Evolutionary conservation across 2,888 invertebrate species (phyloP).

Genomic region (Crossocerus cetratus): DNA sequence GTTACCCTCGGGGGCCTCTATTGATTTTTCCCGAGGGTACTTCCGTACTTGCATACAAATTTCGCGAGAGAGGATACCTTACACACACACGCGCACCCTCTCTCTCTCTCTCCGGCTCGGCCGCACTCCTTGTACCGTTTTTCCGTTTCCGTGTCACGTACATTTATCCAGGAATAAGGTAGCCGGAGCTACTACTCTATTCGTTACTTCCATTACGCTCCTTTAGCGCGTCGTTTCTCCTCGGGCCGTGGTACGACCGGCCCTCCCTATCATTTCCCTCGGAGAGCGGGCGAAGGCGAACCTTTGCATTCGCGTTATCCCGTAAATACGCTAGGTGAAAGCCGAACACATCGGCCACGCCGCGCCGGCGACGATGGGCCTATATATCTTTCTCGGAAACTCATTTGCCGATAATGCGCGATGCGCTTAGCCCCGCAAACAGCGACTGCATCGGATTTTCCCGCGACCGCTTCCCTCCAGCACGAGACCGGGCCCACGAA

Average conservation of each 20-base stretch:
- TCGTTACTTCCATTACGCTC: too few relatives aligned
- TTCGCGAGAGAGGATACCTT: not conserved
- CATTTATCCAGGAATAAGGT: not conserved
- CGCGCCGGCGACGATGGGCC: not conserved
- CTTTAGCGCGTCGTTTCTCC: not conserved
- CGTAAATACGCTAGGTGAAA: not conserved
- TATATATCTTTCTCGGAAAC: not conserved
- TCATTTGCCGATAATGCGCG: constrained; percentile 2
- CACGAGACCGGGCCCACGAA: not conserved
- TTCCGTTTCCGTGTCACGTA: not conserved
- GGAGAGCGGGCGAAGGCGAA: not conserved
- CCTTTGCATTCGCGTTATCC: not conserved
- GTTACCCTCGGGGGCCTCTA: constrained; percentile 17
- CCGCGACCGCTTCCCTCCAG: not conserved
- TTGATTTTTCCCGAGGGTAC: constrained; percentile 25
- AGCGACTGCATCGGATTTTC: not conserved
- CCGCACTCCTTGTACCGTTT: constrained; percentile 2
- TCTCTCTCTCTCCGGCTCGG: too few relatives aligned
- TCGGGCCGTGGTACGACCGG: not conserved
- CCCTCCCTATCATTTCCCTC: not conserved
- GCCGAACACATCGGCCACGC: not conserved
- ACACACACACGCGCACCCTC: too few relatives aligned
- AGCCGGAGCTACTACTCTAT: too few relatives aligned
- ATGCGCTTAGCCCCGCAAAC: not conserved
- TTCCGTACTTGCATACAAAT: constrained; percentile 12